Evolutionary conservation across 2,797 vertebrate genomes (phyloP), one percentile per base, ranked within the genome.

Genomic region (Sebastiscus albofasciatus): DNA sequence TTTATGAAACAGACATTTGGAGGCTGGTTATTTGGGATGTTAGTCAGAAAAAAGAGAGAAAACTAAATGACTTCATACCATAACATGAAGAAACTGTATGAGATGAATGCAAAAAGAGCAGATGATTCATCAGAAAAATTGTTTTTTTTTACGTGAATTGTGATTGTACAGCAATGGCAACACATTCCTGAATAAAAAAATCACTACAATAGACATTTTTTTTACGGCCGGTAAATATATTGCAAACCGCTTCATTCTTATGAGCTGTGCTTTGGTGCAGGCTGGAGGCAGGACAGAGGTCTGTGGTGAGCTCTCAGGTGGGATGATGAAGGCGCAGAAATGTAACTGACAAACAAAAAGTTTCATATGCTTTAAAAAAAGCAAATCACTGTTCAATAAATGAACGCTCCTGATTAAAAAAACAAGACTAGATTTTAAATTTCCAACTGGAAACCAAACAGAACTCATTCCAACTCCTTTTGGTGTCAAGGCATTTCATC

Each of bases 51-150:
- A 77, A 39, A 39, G 74, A 83, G 74, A 74, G 65, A 80, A 84
- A 68, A 71, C 16, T 46, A 82, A 55, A 75, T 80, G 68, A 67
- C 46, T 69, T 60, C 66, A 88, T 86, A 87, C 59, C 77, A 75
- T 77, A 90, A 76, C 46, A 77, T 36, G 82, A 75, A 39, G 74
- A 90, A 81, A 78, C 34, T 33, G 62, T 55, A 83, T 85, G 87
- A 94, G 89, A 93, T 91, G 87, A 92, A 78, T 67, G 34, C 65
- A 66, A 52, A 74, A 46, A 60, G 10, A 58, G 16, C 39, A 42
- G 36, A 36, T 42, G 6, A 66, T 66, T 72, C 39, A 83, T 83
- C 76, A 67, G 49, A 82, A 77, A 72, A 86, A 39, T 39, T 13
- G 36, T 39, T 29, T 34, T 31, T 10, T 61, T 67, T 55, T 22